Percentiles rank a stretch among this genome's conserved stretches.
phyloP scores from a whole-genome alignment of 2,113 vertebrate genomes.

The Melanerpes formicivorus region DNA sequence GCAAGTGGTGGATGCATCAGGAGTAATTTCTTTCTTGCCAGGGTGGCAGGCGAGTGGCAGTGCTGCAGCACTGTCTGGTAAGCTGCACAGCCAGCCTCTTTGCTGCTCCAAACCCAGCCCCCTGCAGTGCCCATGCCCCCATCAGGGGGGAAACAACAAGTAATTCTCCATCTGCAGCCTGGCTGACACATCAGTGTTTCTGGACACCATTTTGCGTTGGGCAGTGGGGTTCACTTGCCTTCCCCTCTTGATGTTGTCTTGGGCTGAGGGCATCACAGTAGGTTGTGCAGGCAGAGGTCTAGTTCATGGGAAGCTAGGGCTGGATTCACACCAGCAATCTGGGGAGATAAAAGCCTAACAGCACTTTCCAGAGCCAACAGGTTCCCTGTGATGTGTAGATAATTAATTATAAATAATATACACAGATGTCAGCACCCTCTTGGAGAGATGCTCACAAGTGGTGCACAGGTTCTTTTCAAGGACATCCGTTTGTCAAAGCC shows the following conservation, averaged over 20 bases:
- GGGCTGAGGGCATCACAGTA: not conserved
- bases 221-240: not conserved
- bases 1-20: fast-evolving
- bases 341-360: not conserved
- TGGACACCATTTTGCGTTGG: fast-evolving
- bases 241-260: fast-evolving
- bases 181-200: not conserved
- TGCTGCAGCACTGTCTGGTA: not conserved
- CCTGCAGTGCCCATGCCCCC: not conserved
- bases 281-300: not conserved
- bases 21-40: fast-evolving
- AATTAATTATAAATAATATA: slow-evolving; percentile 9
- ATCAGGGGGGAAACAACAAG: not conserved
- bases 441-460: not conserved
- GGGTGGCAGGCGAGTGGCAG: fast-evolving
- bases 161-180: not conserved
- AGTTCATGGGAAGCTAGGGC: fast-evolving
- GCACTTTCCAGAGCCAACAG: not conserved
- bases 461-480: not conserved
- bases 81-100: not conserved
- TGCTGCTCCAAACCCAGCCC: not conserved
- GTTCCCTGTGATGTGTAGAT: not conserved
- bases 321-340: not conserved
- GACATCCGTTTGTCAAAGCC: not conserved
- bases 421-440: not conserved